Base-by-base conservation (phyloP, 2,797 vertebrate species). In the Sebastes cheni region DNA sequence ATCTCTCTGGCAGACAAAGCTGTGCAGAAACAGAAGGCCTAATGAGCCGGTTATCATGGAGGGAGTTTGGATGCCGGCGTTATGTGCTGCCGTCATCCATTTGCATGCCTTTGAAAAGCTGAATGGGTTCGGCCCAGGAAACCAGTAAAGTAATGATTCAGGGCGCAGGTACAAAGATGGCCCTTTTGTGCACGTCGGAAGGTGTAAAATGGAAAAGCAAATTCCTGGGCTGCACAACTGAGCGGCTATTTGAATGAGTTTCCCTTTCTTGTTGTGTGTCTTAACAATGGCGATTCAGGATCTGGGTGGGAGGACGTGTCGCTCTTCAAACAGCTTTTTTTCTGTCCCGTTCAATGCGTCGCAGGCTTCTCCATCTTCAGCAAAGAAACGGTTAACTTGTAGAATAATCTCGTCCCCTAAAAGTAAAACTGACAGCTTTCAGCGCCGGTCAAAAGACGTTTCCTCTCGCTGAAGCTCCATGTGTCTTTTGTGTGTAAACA, bases 81-180 rank as follows among this genome's bases (percentile, higher is more conserved):
- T 92, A 82, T 92, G 81, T 68, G 71, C 80, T 74, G 72, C 82
- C 65, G 67, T 55, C 85, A 52, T 46, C 80, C 81, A 95, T 96
- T 95, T 96, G 95, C 95, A 95, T 96, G 85, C 58, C 86, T 86
- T 91, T 95, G 90, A 95, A 95, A 92, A 88, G 88, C 88, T 94
- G 90, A 95, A 95, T 92, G 90, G 93, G 90, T n/a, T 65, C 83
- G 23, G 80, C 89, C 64, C 89, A 94, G 95, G 95, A 96, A 96
- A 94, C 94, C 93, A 85, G 95, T 95, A 93, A 86, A 91, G 87
- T 85, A 88, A 88, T 80, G 8, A 93, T 93, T 90, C 89, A 92
- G 85, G 84, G 76, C 64, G 16, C 91, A 89, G 92, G 92, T 91
- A 95, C 94, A 96, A 95, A 95, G 91, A 90, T 89, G 81, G 67